These are phyloP conservation scores for Acleris cristana DNA, from an alignment of 2,888 invertebrate genomes.

Conservation along the genomic window DNA sequence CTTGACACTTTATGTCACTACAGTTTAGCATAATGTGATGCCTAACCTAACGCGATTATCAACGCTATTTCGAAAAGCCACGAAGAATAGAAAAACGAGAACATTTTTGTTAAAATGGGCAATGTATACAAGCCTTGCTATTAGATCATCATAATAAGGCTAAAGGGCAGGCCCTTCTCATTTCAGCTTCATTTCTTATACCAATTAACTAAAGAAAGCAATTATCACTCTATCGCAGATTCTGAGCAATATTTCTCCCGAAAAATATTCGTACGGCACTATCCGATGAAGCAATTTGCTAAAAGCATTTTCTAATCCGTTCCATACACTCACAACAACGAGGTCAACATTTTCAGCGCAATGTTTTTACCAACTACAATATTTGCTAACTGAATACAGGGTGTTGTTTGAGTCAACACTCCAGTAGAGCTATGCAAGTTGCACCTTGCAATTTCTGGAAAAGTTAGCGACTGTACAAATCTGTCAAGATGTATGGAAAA, in stretches of 20 bases:
- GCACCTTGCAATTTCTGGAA: too few species aligned
- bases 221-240: constrained; percentile 2
- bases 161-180: neutral
- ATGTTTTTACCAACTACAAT: neutral
- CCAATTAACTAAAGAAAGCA: constrained; percentile 8
- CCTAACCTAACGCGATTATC: neutral
- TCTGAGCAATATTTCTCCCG: neutral
- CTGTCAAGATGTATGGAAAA: too few species aligned
- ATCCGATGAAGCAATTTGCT: constrained; percentile 19
- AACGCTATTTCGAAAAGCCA: neutral
- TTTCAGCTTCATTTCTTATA: constrained; percentile 5
- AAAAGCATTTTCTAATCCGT: constrained; percentile 16
- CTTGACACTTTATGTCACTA: constrained; percentile 4
- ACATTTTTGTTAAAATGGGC: neutral
- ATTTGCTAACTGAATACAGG: too few species aligned
- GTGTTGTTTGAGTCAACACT: too few species aligned
- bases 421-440: too few species aligned
- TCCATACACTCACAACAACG: neutral
- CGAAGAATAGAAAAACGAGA: neutral
- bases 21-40: constrained; percentile 7
- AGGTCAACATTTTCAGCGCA: too few species aligned
- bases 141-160: neutral
- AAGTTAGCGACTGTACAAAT: too few species aligned
- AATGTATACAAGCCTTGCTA: neutral
- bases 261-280: constrained; percentile 7